These are phyloP conservation scores for Prionailurus bengalensis DNA, from an alignment of 2,113 vertebrate species.

Conservation along the genomic window DNA sequence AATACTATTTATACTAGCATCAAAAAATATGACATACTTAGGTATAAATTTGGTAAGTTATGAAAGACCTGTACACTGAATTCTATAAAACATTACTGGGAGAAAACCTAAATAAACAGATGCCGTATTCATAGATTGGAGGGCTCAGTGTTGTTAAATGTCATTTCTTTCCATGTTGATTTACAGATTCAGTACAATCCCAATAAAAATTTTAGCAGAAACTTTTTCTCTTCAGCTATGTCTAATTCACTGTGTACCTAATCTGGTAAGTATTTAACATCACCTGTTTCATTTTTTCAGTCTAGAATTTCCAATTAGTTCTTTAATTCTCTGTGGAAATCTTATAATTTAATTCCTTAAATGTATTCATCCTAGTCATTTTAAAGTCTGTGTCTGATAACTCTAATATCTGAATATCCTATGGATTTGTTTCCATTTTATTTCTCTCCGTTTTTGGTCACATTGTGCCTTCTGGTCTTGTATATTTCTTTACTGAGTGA, in stretches of 20 bases:
- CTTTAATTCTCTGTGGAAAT: slow-evolving; percentile 12
- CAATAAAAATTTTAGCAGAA: background rate
- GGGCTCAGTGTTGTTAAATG: background rate
- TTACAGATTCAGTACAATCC: background rate
- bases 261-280: slow-evolving; percentile 10
- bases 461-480: background rate
- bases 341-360: background rate
- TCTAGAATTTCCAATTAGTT: slow-evolving; percentile 31
- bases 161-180: background rate
- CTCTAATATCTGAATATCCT: background rate
- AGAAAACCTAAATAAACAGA: background rate
- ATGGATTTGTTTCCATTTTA: background rate
- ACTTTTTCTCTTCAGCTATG: background rate
- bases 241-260: background rate
- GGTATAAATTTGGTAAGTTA: background rate
- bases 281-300: background rate
- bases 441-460: background rate
- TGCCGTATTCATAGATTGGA: background rate
- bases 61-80: background rate
- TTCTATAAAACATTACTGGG: background rate
- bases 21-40: background rate
- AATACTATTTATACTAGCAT: background rate
- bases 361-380: background rate
- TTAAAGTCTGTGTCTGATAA: background rate
- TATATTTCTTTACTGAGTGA: background rate